These are phyloP conservation scores for Orestias chungarensis DNA, from an alignment of 2,797 vertebrate species.

Conservation along the genomic window DNA sequence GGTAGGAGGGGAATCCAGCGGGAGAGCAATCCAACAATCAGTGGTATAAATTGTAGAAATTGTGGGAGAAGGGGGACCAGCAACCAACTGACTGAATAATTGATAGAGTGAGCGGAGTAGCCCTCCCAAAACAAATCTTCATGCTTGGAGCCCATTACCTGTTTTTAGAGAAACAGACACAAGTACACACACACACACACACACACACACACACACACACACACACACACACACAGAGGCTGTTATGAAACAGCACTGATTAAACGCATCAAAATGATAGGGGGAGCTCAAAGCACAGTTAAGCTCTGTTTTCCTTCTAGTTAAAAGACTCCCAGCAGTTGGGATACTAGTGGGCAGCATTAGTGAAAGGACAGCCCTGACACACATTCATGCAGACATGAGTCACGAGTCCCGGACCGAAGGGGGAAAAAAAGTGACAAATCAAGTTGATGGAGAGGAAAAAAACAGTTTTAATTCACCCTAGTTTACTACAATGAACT, in stretches of 20 bases:
- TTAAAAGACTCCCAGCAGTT: slow-evolving; percentile 22
- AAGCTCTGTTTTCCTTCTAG: slow-evolving; percentile 15
- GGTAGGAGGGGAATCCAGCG: slow-evolving; percentile 22
- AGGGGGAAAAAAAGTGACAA: slow-evolving; percentile 19
- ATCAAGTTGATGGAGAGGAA: slow-evolving; percentile 14
- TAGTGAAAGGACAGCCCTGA: slow-evolving; percentile 15
- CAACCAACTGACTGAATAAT: slow-evolving; percentile 69
- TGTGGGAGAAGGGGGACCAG: slow-evolving; percentile 33
- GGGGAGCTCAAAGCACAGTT: slow-evolving; percentile 17
- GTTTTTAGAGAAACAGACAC: slow-evolving; percentile 46
- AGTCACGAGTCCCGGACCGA: slow-evolving; percentile 22
- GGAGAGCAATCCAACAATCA: slow-evolving; percentile 60
- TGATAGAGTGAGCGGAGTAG: slow-evolving; percentile 58
- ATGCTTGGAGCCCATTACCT: slow-evolving; percentile 60
- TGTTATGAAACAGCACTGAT: slow-evolving; percentile 45
- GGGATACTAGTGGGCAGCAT: slow-evolving; percentile 21
- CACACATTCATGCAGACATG: slow-evolving; percentile 36
- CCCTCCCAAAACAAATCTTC: slow-evolving; percentile 52
- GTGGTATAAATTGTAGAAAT: slow-evolving; percentile 56
- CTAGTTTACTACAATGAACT: neutral
- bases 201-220: slow-evolving; percentile 25
- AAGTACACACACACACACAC: slow-evolving; percentile 33
- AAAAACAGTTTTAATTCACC: neutral
- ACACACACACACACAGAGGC: slow-evolving; percentile 31
- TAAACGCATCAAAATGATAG: slow-evolving; percentile 44